Evolutionary conservation across 1,140 invertebrate species (phyloP), one percentile per base, ranked within the genome.

Genomic region (Manduca sexta): DNA sequence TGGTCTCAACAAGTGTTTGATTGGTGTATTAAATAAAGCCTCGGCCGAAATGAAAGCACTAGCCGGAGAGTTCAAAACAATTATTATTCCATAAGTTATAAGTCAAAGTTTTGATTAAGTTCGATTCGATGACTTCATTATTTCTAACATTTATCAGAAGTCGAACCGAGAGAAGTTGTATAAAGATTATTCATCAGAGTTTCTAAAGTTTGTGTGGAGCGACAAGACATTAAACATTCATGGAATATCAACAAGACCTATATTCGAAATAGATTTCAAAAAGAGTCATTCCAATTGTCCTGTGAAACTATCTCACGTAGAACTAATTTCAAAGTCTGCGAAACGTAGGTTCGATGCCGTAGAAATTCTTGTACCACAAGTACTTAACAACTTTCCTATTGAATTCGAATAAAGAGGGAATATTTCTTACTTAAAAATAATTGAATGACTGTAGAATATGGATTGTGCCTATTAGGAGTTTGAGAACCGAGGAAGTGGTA

Each of bases 111-210:
- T 35, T 35, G 14, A 35, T 35, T 35, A 14, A 12, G 8, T 12
- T 12, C 14, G n/a, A 8, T 6, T 14, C 11, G 34, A 35, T 35
- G 11, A 6, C 34, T 12, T 35, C 6, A 12, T 12, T 35, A 13
- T 12, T 35, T 35, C 14, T 13, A 35, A 35, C 14, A 26, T 3
- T 26, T 8, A 26, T 5, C 21, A 8, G 0, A 7, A 7, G 21
- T 26, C 4, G 2, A 14, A 38, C 12, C 3, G 45, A 42, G 50
- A 33, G 26, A 53, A 38, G 17, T 17, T 39, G 14, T 45, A 45
- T 21, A 45, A 54, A 49, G 52, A 48, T 54, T 50, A 43, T 41
- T 50, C 48, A 49, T 42, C 52, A 42, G 21, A 31, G 13, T 35
- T 43, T 43, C 8, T 5, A 7, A 11, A 26, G 45, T 48, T 48